Evolutionary conservation across 2,888 invertebrate species (phyloP).

Genomic region (Elmis aenea): DNA sequence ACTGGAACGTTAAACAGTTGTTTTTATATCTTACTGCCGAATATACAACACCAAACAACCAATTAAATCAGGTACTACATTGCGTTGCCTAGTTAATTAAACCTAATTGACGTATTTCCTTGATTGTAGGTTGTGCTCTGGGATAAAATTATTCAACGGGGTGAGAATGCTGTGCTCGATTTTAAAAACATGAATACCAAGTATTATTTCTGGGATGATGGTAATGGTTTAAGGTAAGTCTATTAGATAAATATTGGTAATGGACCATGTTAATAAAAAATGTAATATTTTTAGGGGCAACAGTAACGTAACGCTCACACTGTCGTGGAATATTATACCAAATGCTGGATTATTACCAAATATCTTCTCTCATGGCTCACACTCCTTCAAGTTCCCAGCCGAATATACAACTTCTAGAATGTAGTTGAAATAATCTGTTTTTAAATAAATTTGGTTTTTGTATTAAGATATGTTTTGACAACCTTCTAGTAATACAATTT

Average conservation of each 20-base stretch:
- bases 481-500: too few species aligned
- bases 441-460: too few species aligned
- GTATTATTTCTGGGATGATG: slow-evolving; percentile 99
- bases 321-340: slow-evolving; percentile 98
- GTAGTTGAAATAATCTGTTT: slow-evolving; percentile 35
- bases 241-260: slow-evolving; percentile 4
- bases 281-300: slow-evolving; percentile 79
- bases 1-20: slow-evolving; percentile 99
- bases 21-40: slow-evolving; percentile 96
- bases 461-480: too few species aligned
- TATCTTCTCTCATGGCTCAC: slow-evolving; percentile 74
- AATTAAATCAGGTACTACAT: slow-evolving; percentile 71
- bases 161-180: slow-evolving; percentile 88
- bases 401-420: slow-evolving; percentile 73
- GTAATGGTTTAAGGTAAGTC: slow-evolving; percentile 85
- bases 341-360: slow-evolving; percentile 95
- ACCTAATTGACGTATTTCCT: too few species aligned
- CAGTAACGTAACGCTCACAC: slow-evolving; percentile 87
- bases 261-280: slow-evolving; percentile 9
- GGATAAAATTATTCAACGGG: slow-evolving; percentile 96
- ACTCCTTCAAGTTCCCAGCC: slow-evolving; percentile 84
- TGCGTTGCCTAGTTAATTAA: not conserved
- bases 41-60: slow-evolving; percentile 83
- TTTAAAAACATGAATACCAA: slow-evolving; percentile 94
- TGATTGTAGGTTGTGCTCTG: slow-evolving; percentile 78